Evolutionary conservation across 2,797 vertebrate genomes (phyloP), one percentile per base, ranked within the genome.

Genomic region (Schizopygopsis pylzovi): DNA sequence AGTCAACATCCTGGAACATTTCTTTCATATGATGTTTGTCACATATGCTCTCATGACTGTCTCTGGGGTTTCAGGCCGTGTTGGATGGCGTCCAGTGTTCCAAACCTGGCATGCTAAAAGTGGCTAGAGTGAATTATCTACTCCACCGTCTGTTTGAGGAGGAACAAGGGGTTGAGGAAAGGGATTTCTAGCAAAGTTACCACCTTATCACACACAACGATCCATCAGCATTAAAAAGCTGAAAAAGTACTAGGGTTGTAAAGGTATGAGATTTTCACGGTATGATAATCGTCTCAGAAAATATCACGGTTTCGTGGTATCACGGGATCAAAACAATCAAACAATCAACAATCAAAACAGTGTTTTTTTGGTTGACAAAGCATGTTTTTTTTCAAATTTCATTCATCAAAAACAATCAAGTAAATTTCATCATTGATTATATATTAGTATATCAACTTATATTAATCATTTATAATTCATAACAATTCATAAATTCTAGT

Each of bases 21-120:
- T 65, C 33, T 87, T 79, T 88, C 59, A 70, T 25, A 67, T 67
- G 63, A 81, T 87, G 33, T 86, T 77, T 79, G 49, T 88, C 45
- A 39, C 59, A 47, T 88, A 54, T 16, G 25, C 20, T 65, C 83
- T 76, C 54, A 75, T 86, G 88, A 85, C 72, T 65, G 65, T 86
- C 81, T 80, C 78, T 73, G 37, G 78, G 71, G 61, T 78, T 13
- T 82, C 37, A 73, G 78, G 63, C 87, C 11, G n/a, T 41, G 56
- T 63, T 89, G 87, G 87, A 86, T 72, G 63, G 72, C 33, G 28
- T 86, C 85, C 82, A 56, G 87, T 79, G 52, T 77, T 80, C 59
- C 70, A 79, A 85, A 85, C 72, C 49, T 75, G 56, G 65, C 83
- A 52, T 73, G 49, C 89, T 86, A 85, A 87, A 84, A 85, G 81